Evolutionary conservation across 2,797 vertebrate species (phyloP).

Genomic region (Leontopithecus rosalia): DNA sequence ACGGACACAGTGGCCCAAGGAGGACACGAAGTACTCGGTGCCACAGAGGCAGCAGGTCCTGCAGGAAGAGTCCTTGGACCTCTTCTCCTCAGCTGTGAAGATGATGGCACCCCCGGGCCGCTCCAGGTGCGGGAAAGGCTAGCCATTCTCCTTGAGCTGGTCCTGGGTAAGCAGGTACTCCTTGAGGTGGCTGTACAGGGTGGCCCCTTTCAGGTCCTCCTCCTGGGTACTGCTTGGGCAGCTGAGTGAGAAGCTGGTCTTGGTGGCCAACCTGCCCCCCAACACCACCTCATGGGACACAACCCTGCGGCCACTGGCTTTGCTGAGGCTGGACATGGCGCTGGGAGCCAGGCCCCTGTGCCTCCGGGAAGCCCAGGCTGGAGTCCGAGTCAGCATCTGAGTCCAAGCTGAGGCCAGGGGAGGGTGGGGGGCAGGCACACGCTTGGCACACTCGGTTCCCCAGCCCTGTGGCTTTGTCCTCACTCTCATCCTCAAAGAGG

Average conservation of each 20-base stretch:
- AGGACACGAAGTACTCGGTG: constrained; percentile 92
- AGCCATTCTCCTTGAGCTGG: constrained; percentile 94
- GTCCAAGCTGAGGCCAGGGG: constrained; percentile 45
- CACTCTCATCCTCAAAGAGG: constrained; percentile 96
- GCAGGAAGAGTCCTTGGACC: constrained; percentile 87
- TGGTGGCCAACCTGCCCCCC: constrained; percentile 94
- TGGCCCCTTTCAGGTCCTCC: constrained; percentile 89
- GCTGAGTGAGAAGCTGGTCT: constrained; percentile 95
- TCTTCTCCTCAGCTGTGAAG: constrained; percentile 92
- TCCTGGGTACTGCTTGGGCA: constrained; percentile 90
- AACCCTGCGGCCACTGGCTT: constrained; percentile 84
- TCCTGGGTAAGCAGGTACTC: constrained; percentile 93
- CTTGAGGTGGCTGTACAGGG: constrained; percentile 91
- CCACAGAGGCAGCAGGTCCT: constrained; percentile 96
- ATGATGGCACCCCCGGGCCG: constrained; percentile 89
- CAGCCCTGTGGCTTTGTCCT: constrained; percentile 84
- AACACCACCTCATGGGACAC: constrained; percentile 95
- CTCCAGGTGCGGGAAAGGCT: constrained; percentile 91
- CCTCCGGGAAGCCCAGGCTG: constrained; percentile 77
- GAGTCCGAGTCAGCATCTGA: no score
- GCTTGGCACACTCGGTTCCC: rapidly evolving
- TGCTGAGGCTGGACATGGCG: constrained; percentile 61
- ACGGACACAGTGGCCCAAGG: constrained; percentile 91
- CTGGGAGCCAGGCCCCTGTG: constrained; percentile 85
- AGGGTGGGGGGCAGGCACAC: not conserved